Conservation (phyloP, 2,888 invertebrate species). For the Cryptosula pallasiana region DNA sequence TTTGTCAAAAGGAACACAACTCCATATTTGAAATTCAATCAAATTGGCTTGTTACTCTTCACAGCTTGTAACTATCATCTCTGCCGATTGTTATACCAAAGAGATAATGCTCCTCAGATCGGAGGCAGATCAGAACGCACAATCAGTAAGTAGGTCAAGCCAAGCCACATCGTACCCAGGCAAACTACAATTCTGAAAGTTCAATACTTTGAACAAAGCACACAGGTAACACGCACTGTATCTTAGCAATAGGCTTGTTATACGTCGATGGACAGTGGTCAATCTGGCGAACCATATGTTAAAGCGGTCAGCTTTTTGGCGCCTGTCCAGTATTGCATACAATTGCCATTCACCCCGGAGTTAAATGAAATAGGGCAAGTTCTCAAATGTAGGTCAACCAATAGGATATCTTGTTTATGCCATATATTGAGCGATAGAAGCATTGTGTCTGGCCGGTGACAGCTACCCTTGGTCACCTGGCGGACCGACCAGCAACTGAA, state of each 20-base stretch:
- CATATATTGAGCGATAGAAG: not conserved
- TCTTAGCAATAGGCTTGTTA: too few species aligned
- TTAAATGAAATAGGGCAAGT: not conserved
- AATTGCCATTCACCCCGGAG: not conserved
- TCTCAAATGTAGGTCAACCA: not conserved
- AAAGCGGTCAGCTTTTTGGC: not conserved
- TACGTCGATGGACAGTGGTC: not conserved
- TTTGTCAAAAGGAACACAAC: too few species aligned
- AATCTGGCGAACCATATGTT: not conserved
- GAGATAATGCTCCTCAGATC: too few species aligned
- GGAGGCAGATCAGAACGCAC: too few species aligned
- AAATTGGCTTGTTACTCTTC: too few species aligned
- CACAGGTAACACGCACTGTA: not conserved
- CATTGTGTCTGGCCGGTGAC: not conserved
- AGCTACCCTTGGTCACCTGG: not conserved
- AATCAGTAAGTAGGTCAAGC: too few species aligned
- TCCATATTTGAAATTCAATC: too few species aligned
- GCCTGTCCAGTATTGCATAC: not conserved
- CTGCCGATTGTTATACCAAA: too few species aligned
- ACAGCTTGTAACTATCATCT: too few species aligned
- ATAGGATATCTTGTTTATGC: not conserved
- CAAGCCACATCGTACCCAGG: too few species aligned
- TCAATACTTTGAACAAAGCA: too few species aligned
- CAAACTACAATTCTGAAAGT: too few species aligned
- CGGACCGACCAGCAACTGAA: not conserved